Evolutionary conservation across 2,888 invertebrate species (phyloP), one percentile per base, ranked within the genome.

Genomic region (Steinernema hermaphroditum): DNA sequence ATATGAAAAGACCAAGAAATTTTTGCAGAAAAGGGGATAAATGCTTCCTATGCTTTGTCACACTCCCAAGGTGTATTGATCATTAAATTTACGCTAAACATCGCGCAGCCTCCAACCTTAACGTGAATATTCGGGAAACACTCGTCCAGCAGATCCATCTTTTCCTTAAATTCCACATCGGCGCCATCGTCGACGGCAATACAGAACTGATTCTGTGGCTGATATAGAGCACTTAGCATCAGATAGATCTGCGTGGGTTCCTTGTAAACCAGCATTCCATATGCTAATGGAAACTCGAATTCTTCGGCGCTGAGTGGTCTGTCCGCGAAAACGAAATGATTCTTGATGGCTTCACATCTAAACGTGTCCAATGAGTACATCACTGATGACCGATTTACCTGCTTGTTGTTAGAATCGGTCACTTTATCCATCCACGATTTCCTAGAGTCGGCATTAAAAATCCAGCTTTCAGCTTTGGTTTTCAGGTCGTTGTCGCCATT

Each of bases 161-260:
- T 27, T 9, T 75, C 49, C 24, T 79, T 75, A 54, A 83, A 83
- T 8, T 72, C 32, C 1, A 44, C 37, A 9, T 29, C 70, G 0
- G 82, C 69, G 19, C 78, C 77, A n/a, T 76, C 77, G 29, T 81
- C 81, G 12, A 81, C 78, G 1, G 80, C 82, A 32, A 83, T 62
- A 73, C 82, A 84, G 68, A 80, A 83, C 27, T 75, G 78, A 69
- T 83, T 83, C 73, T 83, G 83, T 9, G 83, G 83, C 8, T 82
- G 82, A 46, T 83, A 83, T 24, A 83, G 69, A 19, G 83, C 74
- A 24, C 78, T 78, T 8, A 83, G 72, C 77, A 81, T 73, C 49
- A 79, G 78, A 9, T 80, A 75, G 0, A 81, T 73, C 80, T 82
- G 75, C 27, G 43, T 46, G 19, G 68, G 43, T 32, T 69, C 41